Base-by-base conservation (phyloP, 2,888 invertebrate genomes). In the Pasiphila rectangulata region DNA sequence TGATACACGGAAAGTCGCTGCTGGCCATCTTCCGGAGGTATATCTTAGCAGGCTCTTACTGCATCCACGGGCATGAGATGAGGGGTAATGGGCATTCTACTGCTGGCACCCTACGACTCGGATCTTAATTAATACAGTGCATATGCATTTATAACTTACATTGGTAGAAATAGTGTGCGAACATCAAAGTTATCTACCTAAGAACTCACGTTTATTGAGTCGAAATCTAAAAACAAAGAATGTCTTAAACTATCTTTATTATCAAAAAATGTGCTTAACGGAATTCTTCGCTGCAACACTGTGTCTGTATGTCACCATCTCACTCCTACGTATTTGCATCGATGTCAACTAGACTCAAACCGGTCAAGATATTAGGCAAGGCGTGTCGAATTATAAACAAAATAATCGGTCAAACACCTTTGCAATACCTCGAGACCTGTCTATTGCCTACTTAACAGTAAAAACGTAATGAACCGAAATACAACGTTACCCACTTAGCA, bases 321-420 rank as follows among this genome's bases (percentile, higher is more conserved):
- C 48, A 46, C 37, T 30, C 39, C 47, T 29, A 20, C 56, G 29
- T 46, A 46, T 53, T 58, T 52, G 49, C 54, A 53, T 56, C 34
- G 42, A 56, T 52, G 56, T 53, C 53, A 53, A 49, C 48, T 47
- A 38, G 39, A 42, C 23, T 32, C 27, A 49, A 56, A 59, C 56
- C 53, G 56, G 58, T 54, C 53, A 51, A 51, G 20, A 41, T 29
- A 17, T 50, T 30, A 35, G 32, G 36, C 42, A 48, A 47, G 13
- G 47, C 45, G 20, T 38, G 39, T 35, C 59, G 48, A 47, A 55
- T 61, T 21, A 49, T 54, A 63, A 57, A 53, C 48, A 46, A 55
- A n/a, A 55, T 63, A 64, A 64, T 62, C 64, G 65, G 67, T 66
- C 64, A 64, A 69, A 61, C 48, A 69, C 70, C 67, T 63, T 51